These are phyloP conservation scores for Colletes collaris DNA, from an alignment of 2,888 invertebrate species.

Conservation along the genomic window DNA sequence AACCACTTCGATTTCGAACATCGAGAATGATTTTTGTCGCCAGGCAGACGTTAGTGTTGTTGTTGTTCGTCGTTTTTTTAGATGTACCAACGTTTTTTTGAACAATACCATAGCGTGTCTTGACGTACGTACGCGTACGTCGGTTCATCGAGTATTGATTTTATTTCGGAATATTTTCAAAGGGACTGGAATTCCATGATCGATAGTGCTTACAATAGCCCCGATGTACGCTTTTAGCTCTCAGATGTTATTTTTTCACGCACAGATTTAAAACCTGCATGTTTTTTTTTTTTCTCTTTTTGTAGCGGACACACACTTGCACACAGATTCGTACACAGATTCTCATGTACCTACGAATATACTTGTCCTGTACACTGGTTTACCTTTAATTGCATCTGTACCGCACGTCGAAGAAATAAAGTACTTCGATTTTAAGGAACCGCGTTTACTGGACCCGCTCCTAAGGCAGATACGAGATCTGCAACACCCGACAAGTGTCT, in stretches of 20 bases:
- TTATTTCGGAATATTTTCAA: neutral
- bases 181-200: constrained; percentile 3
- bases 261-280: neutral
- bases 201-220: constrained; percentile 8
- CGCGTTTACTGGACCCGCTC: constrained; percentile 36
- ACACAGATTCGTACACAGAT: neutral
- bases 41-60: neutral
- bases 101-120: no score
- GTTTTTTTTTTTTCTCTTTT: neutral
- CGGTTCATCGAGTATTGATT: neutral
- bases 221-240: constrained; percentile 10
- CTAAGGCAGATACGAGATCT: neutral
- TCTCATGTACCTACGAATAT: neutral
- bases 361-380: neutral
- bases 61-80: neutral
- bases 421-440: constrained; percentile 25
- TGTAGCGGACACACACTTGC: neutral
- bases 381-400: constrained; percentile 46
- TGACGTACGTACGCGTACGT: neutral
- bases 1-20: neutral
- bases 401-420: constrained; percentile 44
- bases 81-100: no score
- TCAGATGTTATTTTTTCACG: neutral
- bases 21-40: neutral
- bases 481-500: neutral